Conservation (phyloP, 30 jellyfish, hydroid and myxozoan species). For the Aurelia aurita region DNA sequence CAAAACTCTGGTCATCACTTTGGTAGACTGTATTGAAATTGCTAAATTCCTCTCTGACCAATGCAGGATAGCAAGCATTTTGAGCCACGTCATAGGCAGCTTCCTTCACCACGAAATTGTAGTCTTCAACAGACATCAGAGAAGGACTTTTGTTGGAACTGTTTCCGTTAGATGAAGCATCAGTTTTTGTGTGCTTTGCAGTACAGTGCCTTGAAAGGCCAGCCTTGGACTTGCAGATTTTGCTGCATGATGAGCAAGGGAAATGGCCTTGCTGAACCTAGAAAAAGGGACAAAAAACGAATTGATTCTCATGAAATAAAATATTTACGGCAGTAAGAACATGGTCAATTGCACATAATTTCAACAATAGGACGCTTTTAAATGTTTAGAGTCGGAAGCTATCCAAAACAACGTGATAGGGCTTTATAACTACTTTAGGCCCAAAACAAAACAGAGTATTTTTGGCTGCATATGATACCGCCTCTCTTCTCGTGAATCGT, state of each 20-base stretch:
- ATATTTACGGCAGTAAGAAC: background rate
- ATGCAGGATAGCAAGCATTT: conserved; percentile 30
- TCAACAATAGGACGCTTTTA: background rate
- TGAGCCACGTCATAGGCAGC: conserved; percentile 19
- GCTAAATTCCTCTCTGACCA: conserved; percentile 14
- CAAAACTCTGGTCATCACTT: conserved; percentile 6
- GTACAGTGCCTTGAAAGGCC: conserved; percentile 40
- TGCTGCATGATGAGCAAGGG: conserved; percentile 23
- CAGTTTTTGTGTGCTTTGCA: conserved; percentile 29
- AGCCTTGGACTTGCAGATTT: conserved; percentile 44
- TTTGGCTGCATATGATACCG: background rate
- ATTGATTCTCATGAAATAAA: conserved; percentile 13
- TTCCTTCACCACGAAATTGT: conserved; percentile 24
- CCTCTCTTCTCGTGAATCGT: conserved; percentile 3
- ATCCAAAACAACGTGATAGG: background rate
- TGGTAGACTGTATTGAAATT: background rate
- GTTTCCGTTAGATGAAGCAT: conserved; percentile 2
- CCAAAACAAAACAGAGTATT: background rate
- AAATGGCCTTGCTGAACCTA: conserved; percentile 27
- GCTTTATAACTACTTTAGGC: background rate
- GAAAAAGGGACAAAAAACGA: background rate
- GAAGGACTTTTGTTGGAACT: background rate
- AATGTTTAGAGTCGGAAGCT: conserved; percentile 8
- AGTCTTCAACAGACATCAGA: conserved; percentile 35
- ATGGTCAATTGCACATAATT: background rate